Evolutionary conservation across 2,113 vertebrate species (phyloP).

Genomic region (Grantiella picta): DNA sequence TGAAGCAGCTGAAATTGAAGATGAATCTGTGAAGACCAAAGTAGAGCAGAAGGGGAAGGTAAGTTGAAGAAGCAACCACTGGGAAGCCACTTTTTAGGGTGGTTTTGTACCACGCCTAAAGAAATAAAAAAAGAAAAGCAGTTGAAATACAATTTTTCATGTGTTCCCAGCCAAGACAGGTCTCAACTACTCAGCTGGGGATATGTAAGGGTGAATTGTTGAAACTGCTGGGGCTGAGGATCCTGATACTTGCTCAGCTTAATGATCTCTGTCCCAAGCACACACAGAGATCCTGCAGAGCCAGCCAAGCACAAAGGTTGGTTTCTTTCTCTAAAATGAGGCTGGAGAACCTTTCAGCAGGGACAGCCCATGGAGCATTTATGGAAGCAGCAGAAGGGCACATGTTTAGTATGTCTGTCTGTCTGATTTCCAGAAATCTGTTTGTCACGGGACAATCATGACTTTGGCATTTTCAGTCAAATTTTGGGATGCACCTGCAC

Average conservation of each 20-base stretch:
- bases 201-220: neutral
- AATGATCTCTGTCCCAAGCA: neutral
- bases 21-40: slow-evolving; percentile 73
- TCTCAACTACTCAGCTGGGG: neutral
- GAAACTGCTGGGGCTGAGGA: neutral
- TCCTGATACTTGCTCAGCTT: neutral
- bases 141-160: neutral
- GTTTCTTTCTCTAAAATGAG: neutral
- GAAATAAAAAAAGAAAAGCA: neutral
- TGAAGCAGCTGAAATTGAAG: slow-evolving; percentile 88
- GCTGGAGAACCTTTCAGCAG: neutral
- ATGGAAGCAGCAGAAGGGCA: neutral
- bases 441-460: neutral
- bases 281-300: neutral
- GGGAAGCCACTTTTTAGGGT: neutral
- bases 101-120: neutral
- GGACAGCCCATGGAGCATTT: neutral
- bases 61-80: neutral
- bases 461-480: neutral
- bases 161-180: neutral
- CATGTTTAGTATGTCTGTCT: too few species aligned
- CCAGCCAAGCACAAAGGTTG: neutral
- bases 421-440: neutral
- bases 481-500: neutral
- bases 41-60: slow-evolving; percentile 68